phyloP scores from a whole-genome alignment of 2,888 invertebrate genomes.

The Agriotes lineatus region DNA sequence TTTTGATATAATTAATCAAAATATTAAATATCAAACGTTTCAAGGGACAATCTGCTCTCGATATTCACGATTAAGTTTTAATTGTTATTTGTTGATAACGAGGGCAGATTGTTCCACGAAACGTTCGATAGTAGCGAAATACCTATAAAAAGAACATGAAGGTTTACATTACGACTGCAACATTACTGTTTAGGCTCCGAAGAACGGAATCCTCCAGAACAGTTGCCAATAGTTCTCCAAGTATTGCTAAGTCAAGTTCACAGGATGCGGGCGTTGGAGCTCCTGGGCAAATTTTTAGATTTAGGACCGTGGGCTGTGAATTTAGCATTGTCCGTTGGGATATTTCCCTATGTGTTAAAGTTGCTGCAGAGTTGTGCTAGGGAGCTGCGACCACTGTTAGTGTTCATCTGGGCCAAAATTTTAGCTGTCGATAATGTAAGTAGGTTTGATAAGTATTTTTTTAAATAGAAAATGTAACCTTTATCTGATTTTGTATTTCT shows the following conservation, averaged over 20 bases:
- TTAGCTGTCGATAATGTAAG: constrained; percentile 94
- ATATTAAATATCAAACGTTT: no score
- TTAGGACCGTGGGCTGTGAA: constrained; percentile 97
- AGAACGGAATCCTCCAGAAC: constrained; percentile 89
- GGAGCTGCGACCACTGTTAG: constrained; percentile 91
- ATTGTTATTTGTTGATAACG: no score
- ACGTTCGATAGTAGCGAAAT: no score
- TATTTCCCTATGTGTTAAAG: constrained; percentile 98
- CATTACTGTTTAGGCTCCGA: constrained; percentile 69
- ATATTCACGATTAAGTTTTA: no score
- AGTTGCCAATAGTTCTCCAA: constrained; percentile 97
- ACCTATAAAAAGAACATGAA: no score
- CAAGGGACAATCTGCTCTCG: no score
- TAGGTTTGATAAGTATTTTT: constrained; percentile 47
- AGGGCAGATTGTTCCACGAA: no score
- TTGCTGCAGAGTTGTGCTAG: constrained; percentile 94
- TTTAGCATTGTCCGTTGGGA: constrained; percentile 95
- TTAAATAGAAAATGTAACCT: constrained; percentile 2
- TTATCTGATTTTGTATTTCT: no score
- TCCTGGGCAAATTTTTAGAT: constrained; percentile 94
- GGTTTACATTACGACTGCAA: no score
- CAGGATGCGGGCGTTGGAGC: constrained; percentile 92
- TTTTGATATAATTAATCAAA: background rate
- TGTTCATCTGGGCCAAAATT: constrained; percentile 99
- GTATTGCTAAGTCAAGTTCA: constrained; percentile 84